These are phyloP conservation scores for Nipponacmea schrenckii DNA, from an alignment of 2,888 invertebrate species.

Conservation along the genomic window DNA sequence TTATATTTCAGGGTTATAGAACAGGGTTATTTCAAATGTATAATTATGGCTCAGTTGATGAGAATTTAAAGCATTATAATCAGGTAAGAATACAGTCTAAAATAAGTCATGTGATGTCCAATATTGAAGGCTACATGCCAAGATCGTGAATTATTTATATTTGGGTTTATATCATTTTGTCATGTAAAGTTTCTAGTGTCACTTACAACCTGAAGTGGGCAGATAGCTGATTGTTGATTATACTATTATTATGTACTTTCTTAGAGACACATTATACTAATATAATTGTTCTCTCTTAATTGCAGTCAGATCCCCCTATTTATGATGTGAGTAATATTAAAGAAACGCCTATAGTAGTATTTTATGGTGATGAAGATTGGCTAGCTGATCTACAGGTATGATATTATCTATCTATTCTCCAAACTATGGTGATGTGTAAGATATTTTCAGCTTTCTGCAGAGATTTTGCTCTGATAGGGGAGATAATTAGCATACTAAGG, in stretches of 20 bases:
- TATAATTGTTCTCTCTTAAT: slow-evolving; percentile 9
- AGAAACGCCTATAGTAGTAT: slow-evolving; percentile 36
- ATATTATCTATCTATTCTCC: background rate
- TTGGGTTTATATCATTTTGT: no score
- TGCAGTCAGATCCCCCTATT: slow-evolving; percentile 51
- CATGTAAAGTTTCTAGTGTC: no score
- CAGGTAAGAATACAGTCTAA: slow-evolving; percentile 42
- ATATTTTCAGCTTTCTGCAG: background rate
- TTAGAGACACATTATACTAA: no score
- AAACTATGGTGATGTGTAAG: no score
- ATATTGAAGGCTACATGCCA: no score
- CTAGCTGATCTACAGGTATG: slow-evolving; percentile 39
- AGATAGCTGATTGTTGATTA: no score
- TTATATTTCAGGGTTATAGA: slow-evolving; percentile 40
- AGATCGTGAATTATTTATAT: no score
- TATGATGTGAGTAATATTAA: slow-evolving; percentile 39
- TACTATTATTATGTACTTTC: no score
- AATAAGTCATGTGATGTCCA: no score
- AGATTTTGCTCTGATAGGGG: background rate
- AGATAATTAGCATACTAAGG: background rate
- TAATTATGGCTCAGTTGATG: slow-evolving; percentile 74
- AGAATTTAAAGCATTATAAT: slow-evolving; percentile 62
- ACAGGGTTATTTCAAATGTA: slow-evolving; percentile 74
- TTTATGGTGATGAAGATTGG: slow-evolving; percentile 45
- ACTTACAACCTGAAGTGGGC: no score